Evolutionary conservation across 1,140 invertebrate genomes (phyloP).

Genomic region (Hydropsyche tenuis): DNA sequence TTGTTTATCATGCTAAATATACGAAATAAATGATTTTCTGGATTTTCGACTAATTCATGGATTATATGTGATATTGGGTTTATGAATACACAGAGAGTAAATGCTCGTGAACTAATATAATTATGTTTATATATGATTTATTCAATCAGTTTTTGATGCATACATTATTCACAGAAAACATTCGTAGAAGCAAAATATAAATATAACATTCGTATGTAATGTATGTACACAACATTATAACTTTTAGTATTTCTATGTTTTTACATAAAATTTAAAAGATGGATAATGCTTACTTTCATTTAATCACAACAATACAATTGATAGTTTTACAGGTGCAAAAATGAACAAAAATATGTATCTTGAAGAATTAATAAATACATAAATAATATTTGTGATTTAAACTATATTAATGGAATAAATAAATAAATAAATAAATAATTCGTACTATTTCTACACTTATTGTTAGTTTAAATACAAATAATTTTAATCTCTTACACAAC

Average conservation of each 20-base stretch:
- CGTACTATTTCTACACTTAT: not conserved
- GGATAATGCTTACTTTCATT: not conserved
- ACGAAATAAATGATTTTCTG: too few species aligned
- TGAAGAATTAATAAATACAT: too few species aligned
- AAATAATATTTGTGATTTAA: too few species aligned
- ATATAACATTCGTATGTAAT: constrained; percentile 2
- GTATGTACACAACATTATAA: constrained; percentile 16
- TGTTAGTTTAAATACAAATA: constrained; percentile 11
- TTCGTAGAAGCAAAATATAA: not conserved
- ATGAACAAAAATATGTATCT: too few species aligned
- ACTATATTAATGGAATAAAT: not conserved
- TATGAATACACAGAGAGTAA: constrained; percentile 39
- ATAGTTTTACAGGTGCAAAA: too few species aligned
- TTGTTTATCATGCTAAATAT: too few species aligned
- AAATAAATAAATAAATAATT: not conserved
- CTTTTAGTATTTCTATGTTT: constrained; percentile 6
- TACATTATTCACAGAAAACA: constrained; percentile 21
- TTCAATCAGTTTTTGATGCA: constrained; percentile 41
- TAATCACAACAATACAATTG: too few species aligned
- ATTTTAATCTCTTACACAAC: constrained; percentile 2
- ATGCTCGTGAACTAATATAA: constrained; percentile 44
- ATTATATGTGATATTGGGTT: not conserved
- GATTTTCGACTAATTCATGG: not conserved
- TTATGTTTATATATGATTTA: constrained; percentile 33
- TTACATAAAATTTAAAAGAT: constrained; percentile 12